Percentiles rank a stretch among this genome's conserved stretches.
Conservation (phyloP, 53 echinoderm and acorn worm genomes). For the Zoroaster sp. region DNA sequence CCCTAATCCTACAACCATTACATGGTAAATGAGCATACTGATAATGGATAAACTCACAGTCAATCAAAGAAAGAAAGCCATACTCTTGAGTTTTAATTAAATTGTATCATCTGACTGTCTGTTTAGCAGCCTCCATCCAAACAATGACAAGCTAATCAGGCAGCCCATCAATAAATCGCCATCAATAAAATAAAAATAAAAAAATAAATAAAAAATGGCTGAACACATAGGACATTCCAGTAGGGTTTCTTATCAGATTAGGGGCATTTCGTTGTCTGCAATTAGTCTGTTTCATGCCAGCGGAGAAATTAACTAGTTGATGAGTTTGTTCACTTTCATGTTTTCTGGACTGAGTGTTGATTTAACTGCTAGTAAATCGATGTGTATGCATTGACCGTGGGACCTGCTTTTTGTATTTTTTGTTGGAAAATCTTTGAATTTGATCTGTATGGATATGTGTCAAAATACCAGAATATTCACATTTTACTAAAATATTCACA, state of each 20-base stretch:
- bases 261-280: background rate
- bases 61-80: slow-evolving; percentile 28
- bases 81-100: slow-evolving; percentile 47
- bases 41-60: background rate
- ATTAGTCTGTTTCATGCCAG: slow-evolving; percentile 9
- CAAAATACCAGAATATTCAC: background rate
- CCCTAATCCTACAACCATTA: background rate
- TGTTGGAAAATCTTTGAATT: background rate
- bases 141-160: slow-evolving; percentile 24
- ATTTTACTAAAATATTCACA: background rate
- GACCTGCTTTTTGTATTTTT: background rate
- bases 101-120: slow-evolving; percentile 46
- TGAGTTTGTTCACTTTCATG: slow-evolving; percentile 11
- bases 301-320: slow-evolving; percentile 10
- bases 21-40: background rate
- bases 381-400: background rate
- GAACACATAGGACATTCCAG: background rate
- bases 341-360: slow-evolving; percentile 13
- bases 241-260: slow-evolving; percentile 24
- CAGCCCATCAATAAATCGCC: slow-evolving; percentile 33
- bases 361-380: background rate
- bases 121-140: slow-evolving; percentile 2
- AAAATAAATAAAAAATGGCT: background rate
- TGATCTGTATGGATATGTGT: background rate
- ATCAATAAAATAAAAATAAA: background rate